Conservation (phyloP, 2,888 invertebrate genomes). For the Nephrotoma flavescens region DNA sequence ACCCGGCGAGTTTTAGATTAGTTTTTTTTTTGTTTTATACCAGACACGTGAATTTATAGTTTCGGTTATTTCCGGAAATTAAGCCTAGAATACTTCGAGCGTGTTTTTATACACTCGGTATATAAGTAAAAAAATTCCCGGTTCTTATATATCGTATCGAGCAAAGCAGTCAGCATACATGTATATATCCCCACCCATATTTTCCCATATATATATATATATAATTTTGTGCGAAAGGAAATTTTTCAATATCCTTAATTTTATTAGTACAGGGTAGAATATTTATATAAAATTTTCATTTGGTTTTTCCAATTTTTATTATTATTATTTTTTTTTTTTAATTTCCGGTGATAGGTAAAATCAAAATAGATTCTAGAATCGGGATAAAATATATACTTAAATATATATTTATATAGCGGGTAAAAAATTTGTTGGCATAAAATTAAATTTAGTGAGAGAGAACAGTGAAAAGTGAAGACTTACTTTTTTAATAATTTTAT, state of each 20-base stretch:
- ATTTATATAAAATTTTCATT: neutral
- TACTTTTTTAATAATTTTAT: neutral
- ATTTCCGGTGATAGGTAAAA: neutral
- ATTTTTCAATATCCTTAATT: neutral
- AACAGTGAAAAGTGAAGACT: neutral
- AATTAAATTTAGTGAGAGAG: neutral
- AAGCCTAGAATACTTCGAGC: neutral
- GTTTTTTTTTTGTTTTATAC: neutral
- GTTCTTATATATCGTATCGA: neutral
- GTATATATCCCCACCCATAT: neutral
- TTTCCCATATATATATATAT: neutral
- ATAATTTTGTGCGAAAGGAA: neutral
- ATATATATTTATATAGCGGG: neutral
- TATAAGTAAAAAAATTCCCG: neutral
- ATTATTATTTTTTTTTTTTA: neutral
- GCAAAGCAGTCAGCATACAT: neutral
- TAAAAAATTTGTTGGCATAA: neutral
- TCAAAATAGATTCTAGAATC: neutral
- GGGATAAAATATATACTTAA: neutral
- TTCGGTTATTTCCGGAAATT: neutral
- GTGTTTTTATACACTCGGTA: neutral
- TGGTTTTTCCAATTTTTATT: neutral
- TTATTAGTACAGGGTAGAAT: neutral
- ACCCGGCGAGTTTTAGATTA: neutral
- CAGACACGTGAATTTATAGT: neutral